Conservation (phyloP, 2,888 invertebrate genomes). For the Parnassius glacialis region DNA sequence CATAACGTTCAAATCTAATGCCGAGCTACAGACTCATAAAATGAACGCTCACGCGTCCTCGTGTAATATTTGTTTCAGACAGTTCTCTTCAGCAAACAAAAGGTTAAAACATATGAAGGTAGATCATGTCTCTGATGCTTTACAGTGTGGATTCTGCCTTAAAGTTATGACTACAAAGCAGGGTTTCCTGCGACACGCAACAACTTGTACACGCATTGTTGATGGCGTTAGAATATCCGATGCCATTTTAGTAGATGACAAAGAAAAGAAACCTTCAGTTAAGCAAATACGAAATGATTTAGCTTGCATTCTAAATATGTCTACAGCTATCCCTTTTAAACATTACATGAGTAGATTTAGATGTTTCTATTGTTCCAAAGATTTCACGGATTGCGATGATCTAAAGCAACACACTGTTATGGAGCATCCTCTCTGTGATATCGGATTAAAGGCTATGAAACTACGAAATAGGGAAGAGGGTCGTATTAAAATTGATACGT, state of each 20-base stretch:
- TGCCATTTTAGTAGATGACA: not conserved
- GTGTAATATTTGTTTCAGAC: conserved; percentile 60
- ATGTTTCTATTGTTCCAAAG: conserved; percentile 67
- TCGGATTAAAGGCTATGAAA: conserved; percentile 53
- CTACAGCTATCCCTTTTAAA: conserved; percentile 65
- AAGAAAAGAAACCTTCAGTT: conserved; percentile 42
- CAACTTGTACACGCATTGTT: conserved; percentile 40
- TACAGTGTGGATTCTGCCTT: conserved; percentile 56
- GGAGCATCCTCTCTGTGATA: conserved; percentile 60
- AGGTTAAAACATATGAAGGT: conserved; percentile 57
- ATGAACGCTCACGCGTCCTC: conserved; percentile 49
- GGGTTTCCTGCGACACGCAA: conserved; percentile 54
- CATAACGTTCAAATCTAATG: conserved; percentile 42
- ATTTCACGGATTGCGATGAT: conserved; percentile 54
- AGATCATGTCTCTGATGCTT: conserved; percentile 44
- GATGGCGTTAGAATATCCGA: conserved; percentile 5
- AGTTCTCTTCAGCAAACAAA: conserved; percentile 49
- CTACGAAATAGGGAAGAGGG: conserved; percentile 56
- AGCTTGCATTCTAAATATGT: conserved; percentile 59
- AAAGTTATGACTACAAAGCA: conserved; percentile 53
- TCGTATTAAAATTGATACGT: conserved; percentile 60
- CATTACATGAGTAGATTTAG: conserved; percentile 58
- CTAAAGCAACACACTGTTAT: conserved; percentile 54
- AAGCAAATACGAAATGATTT: conserved; percentile 53
- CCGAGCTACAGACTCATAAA: conserved; percentile 50